Base-by-base conservation (phyloP, 2,797 vertebrate genomes). In the Sebastes taczanowskii region DNA sequence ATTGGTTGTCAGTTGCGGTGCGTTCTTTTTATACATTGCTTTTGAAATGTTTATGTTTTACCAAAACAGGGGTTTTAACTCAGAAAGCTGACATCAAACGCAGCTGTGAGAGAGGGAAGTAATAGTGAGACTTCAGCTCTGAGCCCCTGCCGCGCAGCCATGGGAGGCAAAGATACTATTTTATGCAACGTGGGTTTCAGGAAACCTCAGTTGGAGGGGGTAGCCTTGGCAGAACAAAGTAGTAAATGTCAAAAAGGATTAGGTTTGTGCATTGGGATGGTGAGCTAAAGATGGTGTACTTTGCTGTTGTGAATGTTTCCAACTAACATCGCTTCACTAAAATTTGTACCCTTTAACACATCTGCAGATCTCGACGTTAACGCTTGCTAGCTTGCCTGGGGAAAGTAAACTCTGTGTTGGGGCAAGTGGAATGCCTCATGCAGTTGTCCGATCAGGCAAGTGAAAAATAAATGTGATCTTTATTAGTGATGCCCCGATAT, bases 141-240 rank as follows among this genome's bases (percentile, higher is more conserved):
- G 55, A 71, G 64, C 49, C 55, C 23, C 58, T 74, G 80, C 58
- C 42, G 84, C 74, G 78, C 61, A 60, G 30, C 27, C 52, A 69
- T 16, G 29, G 46, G 70, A 78, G 25, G 59, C 52, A 56, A 64
- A 53, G 20, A 64, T 34, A 6, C 27, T 87, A 46, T 78, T 87
- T 83, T 55, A 78, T 65, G 61, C 66, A 71, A 67, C 14, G 14
- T n/a, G 63, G 27, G 56, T 42, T 67, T n/a, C 11, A 13, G 53
- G 55, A 78, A 71, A 78, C 42, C 63, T 68, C 23, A 4, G 58
- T 9, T 64, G 58, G 7, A 59, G 76, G 62, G 55, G 61, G 65
- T 77, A 78, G 72, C 59, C 60, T 56, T 53, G 10, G 25, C 71
- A 32, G 72, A 84, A 69, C 59, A 72, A 85, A 71, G 66, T 34